Evolutionary conservation across 2,888 invertebrate species (phyloP), one percentile per base, ranked within the genome.

Genomic region (Epistrophella euchroma): DNA sequence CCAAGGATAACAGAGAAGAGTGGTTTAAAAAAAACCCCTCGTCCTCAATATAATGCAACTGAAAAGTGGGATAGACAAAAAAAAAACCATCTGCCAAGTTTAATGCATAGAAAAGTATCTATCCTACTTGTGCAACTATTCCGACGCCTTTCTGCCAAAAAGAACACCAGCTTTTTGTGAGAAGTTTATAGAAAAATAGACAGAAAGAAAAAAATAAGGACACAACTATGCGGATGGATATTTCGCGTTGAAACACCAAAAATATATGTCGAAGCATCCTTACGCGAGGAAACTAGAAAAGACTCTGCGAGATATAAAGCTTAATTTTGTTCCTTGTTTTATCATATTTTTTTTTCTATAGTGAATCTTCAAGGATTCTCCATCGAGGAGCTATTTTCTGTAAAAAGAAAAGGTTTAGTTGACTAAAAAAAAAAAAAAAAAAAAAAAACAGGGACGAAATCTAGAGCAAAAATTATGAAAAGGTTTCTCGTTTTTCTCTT

Each of bases 391-490:
- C 22, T 52, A 52, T 68, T 68, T 68, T 50, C 68, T 52, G 37
- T 68, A 32, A 52, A 68, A n/a, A 66, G 32, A 35, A 19, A 15
- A 35, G 28, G 32, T 62, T 45, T 17, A 50, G 45, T 22, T 35
- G n/a, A 19, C 4, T 10, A 11, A 10, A 43, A n/a, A 15, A 43
- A 43, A 7, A 13, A 25, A n/a, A 28, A 9, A 40, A 17, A 52
- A 66, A 66, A 71, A 68, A 68, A 66, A 45, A n/a, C 45, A 45
- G 11, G 11, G 50, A 66, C 28, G 28, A 56, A 77, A 86, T 72
- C 76, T 86, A 35, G 76, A 77, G 76, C 85, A 86, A 55, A 52
- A 76, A 72, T 77, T 81, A 73, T 81, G 81, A 60, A 71, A 80
- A 60, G 66, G 50, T 68, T 72, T 22, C 56, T 55, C 50, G 15